Evolutionary conservation across 2,888 invertebrate species (phyloP), one percentile per base, ranked within the genome.

Genomic region (Melanophora roralis): DNA sequence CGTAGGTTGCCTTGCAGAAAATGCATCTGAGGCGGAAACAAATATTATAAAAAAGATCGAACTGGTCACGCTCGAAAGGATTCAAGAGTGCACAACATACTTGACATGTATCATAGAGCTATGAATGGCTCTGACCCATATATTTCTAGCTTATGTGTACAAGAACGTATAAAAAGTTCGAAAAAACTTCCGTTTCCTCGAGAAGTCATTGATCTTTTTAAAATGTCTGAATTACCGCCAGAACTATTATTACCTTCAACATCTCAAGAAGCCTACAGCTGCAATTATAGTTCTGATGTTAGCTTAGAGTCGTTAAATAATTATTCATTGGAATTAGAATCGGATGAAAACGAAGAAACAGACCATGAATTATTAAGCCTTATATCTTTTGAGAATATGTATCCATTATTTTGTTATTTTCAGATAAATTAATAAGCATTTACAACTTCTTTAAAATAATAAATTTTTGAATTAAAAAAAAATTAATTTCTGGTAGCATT

Each of bases 31-130:
- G 19, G 49, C 57, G 16, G 14, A 60, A 40, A 59, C 55, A 55
- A 55, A 19, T n/a, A 27, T 27, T 23, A 43, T n/a, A 47, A 36
- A 57, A 53, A 55, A 65, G 38, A 57, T 69, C 36, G 47, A 34
- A 45, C 23, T 64, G 72, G 53, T 51, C 49, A 71, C 53, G 53
- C 71, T 53, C 60, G 71, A 72, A 73, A 72, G 45, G 34, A 72
- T 62, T 62, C 62, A 72, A 62, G 51, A 60, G 51, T 51, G 19
- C 53, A 71, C 19, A 60, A 60, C 11, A 71, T 60, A 43, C 49
- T 43, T 16, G 60, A 60, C 32, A 51, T 60, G 49, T 71, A 32
- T 32, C 19, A 64, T 40, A 64, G 62, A 34, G 36, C 49, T 9
- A 47, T 64, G 62, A n/a, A 64, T 64, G 36, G 40, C 14, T 72